These are phyloP conservation scores for Heterocephalus glaber DNA, from an alignment of 2,113 vertebrate species.

Conservation along the genomic window DNA sequence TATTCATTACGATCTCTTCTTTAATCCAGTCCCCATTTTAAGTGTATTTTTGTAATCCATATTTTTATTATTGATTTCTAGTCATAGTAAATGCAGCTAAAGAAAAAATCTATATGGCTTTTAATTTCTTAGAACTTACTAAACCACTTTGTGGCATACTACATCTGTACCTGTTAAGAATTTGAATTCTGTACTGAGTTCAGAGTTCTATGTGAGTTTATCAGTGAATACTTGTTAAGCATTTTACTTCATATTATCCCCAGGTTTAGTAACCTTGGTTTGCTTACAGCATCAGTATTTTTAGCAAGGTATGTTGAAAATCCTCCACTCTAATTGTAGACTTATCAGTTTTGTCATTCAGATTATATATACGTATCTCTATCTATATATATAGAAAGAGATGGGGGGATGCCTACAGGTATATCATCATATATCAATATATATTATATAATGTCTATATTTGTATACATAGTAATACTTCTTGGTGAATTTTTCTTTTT, in stretches of 20 bases:
- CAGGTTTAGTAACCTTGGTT: background rate
- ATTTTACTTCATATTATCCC: background rate
- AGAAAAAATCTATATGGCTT: background rate
- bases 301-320: background rate
- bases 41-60: background rate
- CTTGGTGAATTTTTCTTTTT: background rate
- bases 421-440: no score
- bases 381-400: background rate
- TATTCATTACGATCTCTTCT: background rate
- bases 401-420: no score
- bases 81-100: background rate
- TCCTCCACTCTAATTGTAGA: background rate
- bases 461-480: background rate
- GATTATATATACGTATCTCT: background rate
- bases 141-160: background rate
- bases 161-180: background rate
- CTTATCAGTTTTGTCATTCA: background rate
- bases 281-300: background rate
- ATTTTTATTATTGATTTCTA: background rate
- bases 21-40: background rate
- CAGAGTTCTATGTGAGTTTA: background rate
- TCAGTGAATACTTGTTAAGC: background rate
- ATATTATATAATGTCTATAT: no score
- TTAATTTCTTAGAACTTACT: background rate
- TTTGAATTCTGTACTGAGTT: background rate